A percentile compares a stretch with the other conserved stretches of the same genome.
phyloP scores from a whole-genome alignment of 2,113 vertebrate species.

The Columba janthina region DNA sequence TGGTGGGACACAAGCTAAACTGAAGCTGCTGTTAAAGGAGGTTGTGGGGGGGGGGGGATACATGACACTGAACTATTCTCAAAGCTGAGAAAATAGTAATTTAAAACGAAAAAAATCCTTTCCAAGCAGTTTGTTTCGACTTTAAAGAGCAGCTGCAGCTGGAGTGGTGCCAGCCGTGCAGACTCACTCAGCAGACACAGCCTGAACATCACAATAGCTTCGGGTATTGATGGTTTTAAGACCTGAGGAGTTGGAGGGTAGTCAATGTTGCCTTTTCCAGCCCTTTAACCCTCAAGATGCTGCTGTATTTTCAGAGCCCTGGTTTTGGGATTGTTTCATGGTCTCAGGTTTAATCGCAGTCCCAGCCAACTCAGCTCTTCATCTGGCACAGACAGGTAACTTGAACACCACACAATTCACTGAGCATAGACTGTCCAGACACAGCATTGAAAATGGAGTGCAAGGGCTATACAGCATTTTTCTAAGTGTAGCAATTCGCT shows the following conservation, averaged over 20 bases:
- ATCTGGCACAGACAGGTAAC: not conserved
- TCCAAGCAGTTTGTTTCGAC: not conserved
- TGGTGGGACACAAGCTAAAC: not conserved
- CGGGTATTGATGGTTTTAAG: not conserved
- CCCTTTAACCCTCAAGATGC: conserved; percentile 47
- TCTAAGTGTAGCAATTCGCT: not conserved
- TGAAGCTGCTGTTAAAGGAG: not conserved
- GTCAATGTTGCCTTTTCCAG: not conserved
- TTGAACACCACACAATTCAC: not conserved
- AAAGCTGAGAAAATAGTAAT: conserved; percentile 16
- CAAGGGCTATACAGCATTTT: not conserved
- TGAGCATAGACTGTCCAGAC: not conserved
- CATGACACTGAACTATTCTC: fast-evolving
- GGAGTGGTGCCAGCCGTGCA: conserved; percentile 24
- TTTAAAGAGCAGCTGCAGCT: conserved; percentile 62
- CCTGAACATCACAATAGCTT: conserved; percentile 42
- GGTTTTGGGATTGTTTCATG: not conserved
- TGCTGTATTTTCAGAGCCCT: not conserved
- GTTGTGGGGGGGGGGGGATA: no score
- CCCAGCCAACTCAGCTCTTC: not conserved
- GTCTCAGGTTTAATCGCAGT: not conserved
- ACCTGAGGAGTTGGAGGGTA: not conserved
- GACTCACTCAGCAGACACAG: conserved; percentile 23
- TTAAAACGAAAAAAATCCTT: not conserved
- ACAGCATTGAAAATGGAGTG: not conserved